phyloP scores from a whole-genome alignment of 2,113 vertebrate species.

The Sisor rabdophorus region DNA sequence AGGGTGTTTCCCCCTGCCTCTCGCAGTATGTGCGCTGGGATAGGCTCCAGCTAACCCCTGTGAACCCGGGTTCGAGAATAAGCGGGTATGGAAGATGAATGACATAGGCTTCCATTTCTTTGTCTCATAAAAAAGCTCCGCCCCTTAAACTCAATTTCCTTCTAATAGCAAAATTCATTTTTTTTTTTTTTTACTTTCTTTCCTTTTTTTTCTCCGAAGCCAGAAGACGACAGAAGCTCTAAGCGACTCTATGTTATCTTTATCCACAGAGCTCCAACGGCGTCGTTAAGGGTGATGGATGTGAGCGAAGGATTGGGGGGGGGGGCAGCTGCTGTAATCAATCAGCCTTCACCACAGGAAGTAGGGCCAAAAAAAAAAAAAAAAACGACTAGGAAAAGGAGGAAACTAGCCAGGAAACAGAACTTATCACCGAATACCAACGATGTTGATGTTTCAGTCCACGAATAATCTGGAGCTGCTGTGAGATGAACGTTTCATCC shows the following conservation, averaged over 20 bases:
- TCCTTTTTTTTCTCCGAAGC: not conserved
- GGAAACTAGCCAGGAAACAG: constrained; percentile 19
- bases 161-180: too few relatives aligned
- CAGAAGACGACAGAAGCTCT: not conserved
- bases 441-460: not conserved
- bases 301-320: constrained; percentile 11
- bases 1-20: too few relatives aligned
- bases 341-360: constrained; percentile 6
- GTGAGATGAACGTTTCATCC: too few relatives aligned
- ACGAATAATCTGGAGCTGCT: not conserved
- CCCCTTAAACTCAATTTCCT: too few relatives aligned
- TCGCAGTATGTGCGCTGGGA: too few relatives aligned
- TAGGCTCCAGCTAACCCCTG: too few relatives aligned
- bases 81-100: too few relatives aligned
- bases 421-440: constrained; percentile 8
- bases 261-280: not conserved
- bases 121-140: too few relatives aligned
- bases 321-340: not conserved
- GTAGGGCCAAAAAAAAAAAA: not conserved
- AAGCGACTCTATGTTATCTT: not conserved
- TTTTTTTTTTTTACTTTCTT: too few relatives aligned
- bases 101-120: too few relatives aligned
- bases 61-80: too few relatives aligned
- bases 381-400: too few relatives aligned
- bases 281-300: not conserved